Evolutionary conservation across 2,888 invertebrate species (phyloP).

Genomic region (Uropetala carovei): DNA sequence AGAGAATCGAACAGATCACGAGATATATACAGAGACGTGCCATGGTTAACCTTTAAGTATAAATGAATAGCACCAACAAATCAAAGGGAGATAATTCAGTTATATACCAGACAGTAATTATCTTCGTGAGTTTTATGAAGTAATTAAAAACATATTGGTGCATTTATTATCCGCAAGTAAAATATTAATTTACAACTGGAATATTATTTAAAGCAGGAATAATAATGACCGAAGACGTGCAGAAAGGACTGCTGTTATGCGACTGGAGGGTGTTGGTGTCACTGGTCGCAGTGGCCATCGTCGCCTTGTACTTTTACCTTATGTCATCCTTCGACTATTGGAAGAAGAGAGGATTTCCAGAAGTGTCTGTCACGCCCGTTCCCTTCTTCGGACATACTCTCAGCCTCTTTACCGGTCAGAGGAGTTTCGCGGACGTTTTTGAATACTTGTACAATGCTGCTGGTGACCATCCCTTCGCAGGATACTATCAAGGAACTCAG

Average conservation of each 20-base stretch:
- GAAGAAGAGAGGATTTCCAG: slow-evolving; percentile 65
- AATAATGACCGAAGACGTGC: no score
- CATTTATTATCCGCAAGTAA: no score
- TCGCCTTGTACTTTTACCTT: slow-evolving; percentile 65
- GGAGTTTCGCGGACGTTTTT: slow-evolving; percentile 3
- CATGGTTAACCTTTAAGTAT: no score
- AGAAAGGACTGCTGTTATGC: neutral
- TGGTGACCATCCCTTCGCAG: neutral
- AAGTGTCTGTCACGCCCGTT: neutral
- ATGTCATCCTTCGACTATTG: slow-evolving; percentile 66
- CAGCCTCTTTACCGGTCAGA: neutral
- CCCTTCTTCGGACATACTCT: slow-evolving; percentile 39
- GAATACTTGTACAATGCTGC: neutral
- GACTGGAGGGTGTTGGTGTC: slow-evolving; percentile 5
- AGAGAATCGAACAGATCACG: no score
- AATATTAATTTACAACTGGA: no score
- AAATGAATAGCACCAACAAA: no score
- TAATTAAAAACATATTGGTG: no score
- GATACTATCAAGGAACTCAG: slow-evolving; percentile 24
- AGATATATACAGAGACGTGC: no score
- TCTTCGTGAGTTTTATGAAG: no score
- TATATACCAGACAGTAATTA: no score
- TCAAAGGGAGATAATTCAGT: no score
- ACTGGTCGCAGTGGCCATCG: neutral
- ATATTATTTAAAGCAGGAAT: no score